phyloP scores from a whole-genome alignment of 2,797 vertebrate genomes.

The Scarus forsteni region DNA sequence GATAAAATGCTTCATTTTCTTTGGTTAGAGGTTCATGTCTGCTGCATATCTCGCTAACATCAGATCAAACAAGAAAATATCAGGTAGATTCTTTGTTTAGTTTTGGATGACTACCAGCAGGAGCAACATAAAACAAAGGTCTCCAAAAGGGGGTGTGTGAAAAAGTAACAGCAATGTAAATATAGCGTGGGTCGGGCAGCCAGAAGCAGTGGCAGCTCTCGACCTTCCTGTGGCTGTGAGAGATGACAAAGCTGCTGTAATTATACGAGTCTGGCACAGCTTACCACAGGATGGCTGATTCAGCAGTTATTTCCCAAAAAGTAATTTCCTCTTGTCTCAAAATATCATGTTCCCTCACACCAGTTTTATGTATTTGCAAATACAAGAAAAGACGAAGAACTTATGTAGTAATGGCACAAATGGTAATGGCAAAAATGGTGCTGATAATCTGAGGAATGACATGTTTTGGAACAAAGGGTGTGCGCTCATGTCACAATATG shows the following conservation, averaged over 20 bases:
- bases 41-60: too few species aligned
- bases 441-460: background rate
- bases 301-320: conserved; percentile 8
- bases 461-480: background rate
- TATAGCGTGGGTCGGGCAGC: background rate
- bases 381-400: background rate
- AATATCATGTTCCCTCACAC: too few species aligned
- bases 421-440: background rate
- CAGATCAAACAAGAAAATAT: background rate
- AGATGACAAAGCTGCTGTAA: background rate
- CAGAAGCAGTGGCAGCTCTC: background rate
- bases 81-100: background rate
- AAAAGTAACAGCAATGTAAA: background rate
- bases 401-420: background rate
- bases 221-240: conserved; percentile 6
- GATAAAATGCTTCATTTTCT: background rate
- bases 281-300: background rate
- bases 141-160: background rate
- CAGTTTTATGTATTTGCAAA: background rate
- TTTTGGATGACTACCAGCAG: too few species aligned
- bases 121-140: too few species aligned
- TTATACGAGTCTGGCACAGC: background rate
- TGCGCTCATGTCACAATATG: too few species aligned
- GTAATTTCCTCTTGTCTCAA: background rate
- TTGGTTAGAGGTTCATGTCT: background rate